A percentile compares a stretch with the other conserved stretches of the same genome.
phyloP scores from a whole-genome alignment of 2,797 vertebrate genomes.

The Botia almorhae region DNA sequence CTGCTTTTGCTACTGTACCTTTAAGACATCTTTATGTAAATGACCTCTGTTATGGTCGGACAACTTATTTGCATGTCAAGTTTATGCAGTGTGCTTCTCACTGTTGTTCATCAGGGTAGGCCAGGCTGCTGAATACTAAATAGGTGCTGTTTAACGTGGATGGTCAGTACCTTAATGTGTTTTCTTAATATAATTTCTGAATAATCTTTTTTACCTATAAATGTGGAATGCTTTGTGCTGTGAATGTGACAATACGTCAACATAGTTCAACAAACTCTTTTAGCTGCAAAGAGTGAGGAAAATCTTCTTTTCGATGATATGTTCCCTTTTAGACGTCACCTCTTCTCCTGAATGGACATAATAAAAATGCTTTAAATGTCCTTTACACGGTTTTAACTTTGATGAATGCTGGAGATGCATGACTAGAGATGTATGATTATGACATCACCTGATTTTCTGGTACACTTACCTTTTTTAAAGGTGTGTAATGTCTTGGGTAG shows the following conservation, averaged over 20 bases:
- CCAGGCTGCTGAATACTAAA: background rate
- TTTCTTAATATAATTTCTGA: background rate
- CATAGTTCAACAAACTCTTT: background rate
- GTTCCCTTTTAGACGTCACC: constrained; percentile 6
- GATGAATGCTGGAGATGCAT: background rate
- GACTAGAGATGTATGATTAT: constrained; percentile 6
- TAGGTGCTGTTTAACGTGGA: background rate
- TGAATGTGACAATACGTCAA: background rate
- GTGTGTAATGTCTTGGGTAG: background rate
- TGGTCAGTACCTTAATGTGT: background rate
- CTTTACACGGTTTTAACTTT: constrained; percentile 10
- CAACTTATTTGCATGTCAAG: background rate
- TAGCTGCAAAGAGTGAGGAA: background rate
- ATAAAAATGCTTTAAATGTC: background rate
- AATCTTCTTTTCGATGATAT: too few relatives aligned
- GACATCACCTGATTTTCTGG: background rate
- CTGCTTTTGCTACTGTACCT: background rate
- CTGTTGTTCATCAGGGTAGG: background rate
- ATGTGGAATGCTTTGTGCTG: background rate
- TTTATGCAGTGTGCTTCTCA: background rate
- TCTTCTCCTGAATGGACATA: background rate
- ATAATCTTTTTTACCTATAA: background rate
- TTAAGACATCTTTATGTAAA: constrained; percentile 4
- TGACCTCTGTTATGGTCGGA: background rate
- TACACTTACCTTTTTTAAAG: constrained; percentile 1